phyloP scores from a whole-genome alignment of 2,888 invertebrate species.

The Dione juno region DNA sequence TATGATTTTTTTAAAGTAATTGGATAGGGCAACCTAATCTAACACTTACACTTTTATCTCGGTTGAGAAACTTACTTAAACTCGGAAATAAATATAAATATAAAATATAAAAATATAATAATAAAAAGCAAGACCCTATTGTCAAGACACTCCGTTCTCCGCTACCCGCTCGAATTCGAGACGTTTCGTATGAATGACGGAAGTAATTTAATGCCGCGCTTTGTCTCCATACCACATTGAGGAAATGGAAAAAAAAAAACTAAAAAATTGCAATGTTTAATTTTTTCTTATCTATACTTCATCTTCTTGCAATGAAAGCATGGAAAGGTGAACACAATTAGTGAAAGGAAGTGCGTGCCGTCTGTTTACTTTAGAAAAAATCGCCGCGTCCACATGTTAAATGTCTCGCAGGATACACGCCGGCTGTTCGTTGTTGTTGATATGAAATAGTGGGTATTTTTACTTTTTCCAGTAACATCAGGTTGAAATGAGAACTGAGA shows the following conservation, averaged over 20 bases:
- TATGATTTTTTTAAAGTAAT: too few relatives aligned
- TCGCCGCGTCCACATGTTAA: constrained; percentile 14
- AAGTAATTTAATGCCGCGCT: too few relatives aligned
- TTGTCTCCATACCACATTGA: too few relatives aligned
- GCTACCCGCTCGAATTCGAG: not conserved
- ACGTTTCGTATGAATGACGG: too few relatives aligned
- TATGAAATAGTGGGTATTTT: not conserved
- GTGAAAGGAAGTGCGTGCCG: constrained; percentile 20
- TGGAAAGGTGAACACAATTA: constrained; percentile 7
- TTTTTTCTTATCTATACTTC: not conserved
- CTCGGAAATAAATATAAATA: too few relatives aligned
- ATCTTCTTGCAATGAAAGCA: not conserved
- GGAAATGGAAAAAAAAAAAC: too few relatives aligned
- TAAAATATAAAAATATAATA: too few relatives aligned
- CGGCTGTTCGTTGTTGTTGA: not conserved
- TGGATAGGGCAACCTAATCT: too few relatives aligned
- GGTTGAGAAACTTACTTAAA: too few relatives aligned
- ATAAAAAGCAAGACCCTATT: not conserved
- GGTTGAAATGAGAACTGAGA: not conserved
- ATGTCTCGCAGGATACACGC: not conserved
- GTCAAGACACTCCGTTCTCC: not conserved
- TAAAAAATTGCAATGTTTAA: not conserved
- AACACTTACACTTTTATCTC: too few relatives aligned
- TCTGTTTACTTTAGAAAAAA: constrained; percentile 2
- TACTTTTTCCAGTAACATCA: not conserved